These are phyloP conservation scores for Pimephales promelas DNA, from an alignment of 2,113 vertebrate species.

Conservation along the genomic window DNA sequence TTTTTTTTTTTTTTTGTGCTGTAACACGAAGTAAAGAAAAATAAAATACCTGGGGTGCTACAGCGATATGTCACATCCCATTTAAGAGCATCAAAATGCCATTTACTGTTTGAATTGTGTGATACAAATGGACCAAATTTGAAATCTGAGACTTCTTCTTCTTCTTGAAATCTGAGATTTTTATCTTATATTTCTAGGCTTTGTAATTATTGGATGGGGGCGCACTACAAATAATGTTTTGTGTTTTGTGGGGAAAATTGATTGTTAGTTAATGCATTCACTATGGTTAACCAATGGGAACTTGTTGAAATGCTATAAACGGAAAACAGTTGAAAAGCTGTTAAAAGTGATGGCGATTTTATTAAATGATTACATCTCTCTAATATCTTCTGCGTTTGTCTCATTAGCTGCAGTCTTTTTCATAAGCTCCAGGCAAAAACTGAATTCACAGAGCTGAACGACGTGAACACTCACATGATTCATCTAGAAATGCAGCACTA, in stretches of 20 bases:
- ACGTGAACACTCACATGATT: background rate
- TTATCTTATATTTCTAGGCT: too few species aligned
- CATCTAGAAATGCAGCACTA: conserved; percentile 4
- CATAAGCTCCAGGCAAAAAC: conserved; percentile 13
- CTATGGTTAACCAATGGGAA: background rate
- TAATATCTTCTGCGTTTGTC: conserved; percentile 10
- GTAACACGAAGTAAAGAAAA: too few species aligned
- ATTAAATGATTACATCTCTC: conserved; percentile 26
- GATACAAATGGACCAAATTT: too few species aligned
- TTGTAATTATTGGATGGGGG: too few species aligned
- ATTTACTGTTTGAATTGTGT: too few species aligned
- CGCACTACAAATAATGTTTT: background rate
- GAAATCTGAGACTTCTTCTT: too few species aligned
- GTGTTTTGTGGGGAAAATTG: too few species aligned
- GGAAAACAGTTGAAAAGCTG: background rate
- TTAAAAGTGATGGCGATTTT: conserved; percentile 9
- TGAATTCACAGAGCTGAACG: conserved; percentile 5
- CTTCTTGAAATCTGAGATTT: too few species aligned
- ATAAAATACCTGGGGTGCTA: too few species aligned
- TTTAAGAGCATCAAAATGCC: too few species aligned
- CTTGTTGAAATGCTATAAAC: background rate
- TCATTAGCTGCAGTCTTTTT: conserved; percentile 6
- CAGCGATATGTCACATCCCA: too few species aligned
- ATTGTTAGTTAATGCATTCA: background rate
- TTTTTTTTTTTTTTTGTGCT: too few species aligned